Evolutionary conservation across 1,140 invertebrate species (phyloP), one percentile per base, ranked within the genome.

Genomic region (Brachionus calyciflorus): DNA sequence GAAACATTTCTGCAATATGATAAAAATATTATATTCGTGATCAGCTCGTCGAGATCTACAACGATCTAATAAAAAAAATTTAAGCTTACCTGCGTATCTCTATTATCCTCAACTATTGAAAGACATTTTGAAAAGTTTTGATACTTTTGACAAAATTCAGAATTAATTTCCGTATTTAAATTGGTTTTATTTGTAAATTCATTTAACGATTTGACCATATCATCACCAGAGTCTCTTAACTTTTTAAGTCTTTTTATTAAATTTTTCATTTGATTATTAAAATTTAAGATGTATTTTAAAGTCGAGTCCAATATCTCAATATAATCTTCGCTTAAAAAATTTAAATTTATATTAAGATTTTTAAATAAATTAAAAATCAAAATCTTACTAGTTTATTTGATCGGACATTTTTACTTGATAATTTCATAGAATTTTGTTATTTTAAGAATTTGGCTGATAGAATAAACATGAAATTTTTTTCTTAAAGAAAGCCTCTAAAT

Each of bases 221-320:
- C 60, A 65, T 65, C 60, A 21, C 60, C 60, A 2, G 21, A 44
- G 60, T 65, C 60, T 17, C 60, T 37, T 24, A 65, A 24, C n/a
- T 65, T 65, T 9, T 17, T 40, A 2, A 44, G 3, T 41, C 30
- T 41, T 21, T 14, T 17, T 9, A 24, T 65, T 9, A 65, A 44
- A 2, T 9, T n/a, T 9, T 65, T 41, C 1, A 65, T 10, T 28
- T 44, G 10, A 9, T 65, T 7, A n/a, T 41, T 10, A 41, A 65
- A 65, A 41, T 19, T 7, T 6, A n/a, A 65, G 9, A 65, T 65
- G 21, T 19, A 65, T 0, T 14, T 9, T 24, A 24, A 41, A 6
- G 33, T 41, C 3, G 5, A 2, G 30, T 65, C 60, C 60, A 65
- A 41, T 12, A 19, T 4, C 7, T 60, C 55, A 10, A 60, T 33